Conservation (phyloP, 2,113 vertebrate genomes). For the Danionella cerebrum region DNA sequence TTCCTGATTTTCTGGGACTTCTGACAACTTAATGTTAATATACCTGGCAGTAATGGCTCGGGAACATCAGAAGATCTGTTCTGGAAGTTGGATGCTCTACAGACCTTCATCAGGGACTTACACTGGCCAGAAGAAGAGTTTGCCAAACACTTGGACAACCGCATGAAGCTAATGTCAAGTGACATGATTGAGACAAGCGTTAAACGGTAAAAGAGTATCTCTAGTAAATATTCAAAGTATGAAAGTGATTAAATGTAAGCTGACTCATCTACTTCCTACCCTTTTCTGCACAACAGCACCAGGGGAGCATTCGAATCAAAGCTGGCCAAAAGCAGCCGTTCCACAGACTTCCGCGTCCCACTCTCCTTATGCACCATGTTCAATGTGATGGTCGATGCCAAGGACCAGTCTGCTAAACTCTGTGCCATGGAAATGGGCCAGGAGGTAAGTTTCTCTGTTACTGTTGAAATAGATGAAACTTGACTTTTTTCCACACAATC, state of each 20-base stretch:
- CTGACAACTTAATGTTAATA: constrained; percentile 47
- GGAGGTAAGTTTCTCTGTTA: constrained; percentile 76
- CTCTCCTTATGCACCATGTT: constrained; percentile 99
- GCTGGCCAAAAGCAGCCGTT: constrained; percentile 95
- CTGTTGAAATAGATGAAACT: neutral
- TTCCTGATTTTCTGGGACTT: neutral
- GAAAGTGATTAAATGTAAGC: neutral
- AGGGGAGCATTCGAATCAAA: constrained; percentile 98
- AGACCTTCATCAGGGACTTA: constrained; percentile 96
- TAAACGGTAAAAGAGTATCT: constrained; percentile 72
- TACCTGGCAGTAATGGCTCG: constrained; percentile 88
- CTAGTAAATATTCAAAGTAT: neutral
- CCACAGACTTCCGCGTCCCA: constrained; percentile 98
- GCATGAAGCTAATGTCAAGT: constrained; percentile 95
- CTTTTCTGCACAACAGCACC: constrained; percentile 72
- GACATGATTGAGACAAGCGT: constrained; percentile 99
- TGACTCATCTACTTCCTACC: neutral
- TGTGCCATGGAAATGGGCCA: constrained; percentile 99
- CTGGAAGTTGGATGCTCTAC: constrained; percentile 97
- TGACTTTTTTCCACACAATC: no score
- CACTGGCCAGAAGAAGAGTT: constrained; percentile 99
- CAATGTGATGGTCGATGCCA: constrained; percentile 99
- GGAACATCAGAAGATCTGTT: constrained; percentile 97
- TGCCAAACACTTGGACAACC: constrained; percentile 92
- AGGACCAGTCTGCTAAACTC: constrained; percentile 97